These are phyloP conservation scores for Psilopsiagon aurifrons DNA, from an alignment of 2,113 vertebrate species.

Conservation along the genomic window DNA sequence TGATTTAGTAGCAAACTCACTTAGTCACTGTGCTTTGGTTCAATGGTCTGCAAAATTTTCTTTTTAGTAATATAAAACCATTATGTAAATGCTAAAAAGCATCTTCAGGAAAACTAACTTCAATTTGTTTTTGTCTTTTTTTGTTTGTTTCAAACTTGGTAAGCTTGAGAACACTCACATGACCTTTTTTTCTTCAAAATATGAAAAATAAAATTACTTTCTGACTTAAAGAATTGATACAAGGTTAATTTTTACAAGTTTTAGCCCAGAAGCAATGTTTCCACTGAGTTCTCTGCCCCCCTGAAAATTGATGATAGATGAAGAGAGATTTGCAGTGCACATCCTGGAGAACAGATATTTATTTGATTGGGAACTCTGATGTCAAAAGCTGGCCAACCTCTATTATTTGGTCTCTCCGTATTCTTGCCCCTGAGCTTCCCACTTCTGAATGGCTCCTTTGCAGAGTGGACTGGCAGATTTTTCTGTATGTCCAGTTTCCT, in stretches of 20 bases:
- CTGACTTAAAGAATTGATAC: background rate
- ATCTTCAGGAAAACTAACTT: conserved; percentile 56
- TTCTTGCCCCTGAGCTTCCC: background rate
- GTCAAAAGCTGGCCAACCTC: background rate
- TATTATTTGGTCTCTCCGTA: background rate
- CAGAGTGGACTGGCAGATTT: background rate
- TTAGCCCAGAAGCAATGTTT: background rate
- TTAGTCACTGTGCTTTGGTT: conserved; percentile 37
- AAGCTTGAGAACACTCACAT: background rate
- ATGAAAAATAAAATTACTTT: conserved; percentile 16
- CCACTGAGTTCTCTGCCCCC: background rate
- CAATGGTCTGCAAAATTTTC: conserved; percentile 68
- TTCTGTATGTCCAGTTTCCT: background rate
- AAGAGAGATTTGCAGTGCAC: background rate
- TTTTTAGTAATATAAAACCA: conserved; percentile 59
- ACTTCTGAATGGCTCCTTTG: background rate
- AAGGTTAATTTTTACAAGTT: conserved; percentile 4
- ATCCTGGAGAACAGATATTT: background rate
- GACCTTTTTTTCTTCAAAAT: background rate
- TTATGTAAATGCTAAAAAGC: conserved; percentile 60
- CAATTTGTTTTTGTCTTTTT: conserved; percentile 26
- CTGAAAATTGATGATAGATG: background rate
- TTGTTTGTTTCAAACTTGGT: conserved; percentile 8
- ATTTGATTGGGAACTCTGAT: background rate
- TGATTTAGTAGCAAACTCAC: conserved; percentile 62